A percentile compares a stretch with the other conserved stretches of the same genome.
phyloP scores from a whole-genome alignment of 2,797 vertebrate genomes.

The Tragelaphus eurycerus region DNA sequence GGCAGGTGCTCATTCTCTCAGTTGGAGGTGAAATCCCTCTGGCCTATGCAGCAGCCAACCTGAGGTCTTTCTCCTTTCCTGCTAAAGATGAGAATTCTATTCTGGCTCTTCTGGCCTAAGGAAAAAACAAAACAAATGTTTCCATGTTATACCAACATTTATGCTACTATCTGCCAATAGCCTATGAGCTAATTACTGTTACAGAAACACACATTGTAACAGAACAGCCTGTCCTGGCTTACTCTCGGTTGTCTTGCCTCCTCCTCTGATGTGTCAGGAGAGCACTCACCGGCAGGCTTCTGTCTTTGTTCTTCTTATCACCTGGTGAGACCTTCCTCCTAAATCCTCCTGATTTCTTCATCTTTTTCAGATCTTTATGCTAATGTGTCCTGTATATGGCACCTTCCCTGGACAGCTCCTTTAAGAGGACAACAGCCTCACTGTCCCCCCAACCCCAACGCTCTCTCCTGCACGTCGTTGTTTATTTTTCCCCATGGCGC shows the following conservation, averaged over 20 bases:
- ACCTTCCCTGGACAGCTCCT: neutral
- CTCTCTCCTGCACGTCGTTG: neutral
- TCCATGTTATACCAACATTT: neutral
- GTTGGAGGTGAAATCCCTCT: neutral
- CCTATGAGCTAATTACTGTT: slow-evolving; percentile 9
- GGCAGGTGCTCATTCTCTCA: neutral
- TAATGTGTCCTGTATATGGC: neutral
- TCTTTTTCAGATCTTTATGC: neutral
- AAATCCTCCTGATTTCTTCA: neutral
- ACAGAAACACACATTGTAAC: neutral
- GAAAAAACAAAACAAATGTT: neutral
- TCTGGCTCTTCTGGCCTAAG: neutral
- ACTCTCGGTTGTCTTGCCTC: neutral
- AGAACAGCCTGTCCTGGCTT: slow-evolving; percentile 17
- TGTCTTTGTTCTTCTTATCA: neutral
- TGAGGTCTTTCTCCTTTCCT: neutral
- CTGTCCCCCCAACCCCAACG: neutral
- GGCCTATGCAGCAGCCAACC: neutral
- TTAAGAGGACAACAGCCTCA: neutral
- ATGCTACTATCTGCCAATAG: slow-evolving; percentile 6
- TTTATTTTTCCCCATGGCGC: neutral
- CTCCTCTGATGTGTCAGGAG: neutral
- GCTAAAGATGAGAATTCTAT: neutral
- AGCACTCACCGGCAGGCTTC: neutral
- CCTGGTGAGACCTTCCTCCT: neutral